These are phyloP conservation scores for Scortum barcoo DNA, from an alignment of 2,113 vertebrate genomes.

Conservation along the genomic window DNA sequence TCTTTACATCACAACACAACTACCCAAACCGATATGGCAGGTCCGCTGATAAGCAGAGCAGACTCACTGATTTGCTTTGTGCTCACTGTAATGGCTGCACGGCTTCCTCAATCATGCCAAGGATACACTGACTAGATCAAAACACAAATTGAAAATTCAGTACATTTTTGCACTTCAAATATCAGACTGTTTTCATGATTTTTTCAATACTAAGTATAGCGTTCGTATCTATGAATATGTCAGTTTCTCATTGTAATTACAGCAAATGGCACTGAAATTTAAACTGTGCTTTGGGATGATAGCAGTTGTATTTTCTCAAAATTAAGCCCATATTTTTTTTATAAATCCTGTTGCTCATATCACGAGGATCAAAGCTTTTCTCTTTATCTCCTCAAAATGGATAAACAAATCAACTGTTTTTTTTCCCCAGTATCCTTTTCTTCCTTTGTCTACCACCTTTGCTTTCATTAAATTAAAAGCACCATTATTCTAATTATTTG, in stretches of 20 bases:
- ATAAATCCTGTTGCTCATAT: conserved; percentile 26
- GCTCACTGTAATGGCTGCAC: conserved; percentile 75
- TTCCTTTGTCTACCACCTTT: not conserved
- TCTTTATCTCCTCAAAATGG: not conserved
- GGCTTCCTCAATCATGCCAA: conserved; percentile 69
- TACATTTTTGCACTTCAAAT: not conserved
- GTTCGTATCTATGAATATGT: conserved; percentile 8
- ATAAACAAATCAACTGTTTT: conserved; percentile 5
- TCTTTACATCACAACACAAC: conserved; percentile 82
- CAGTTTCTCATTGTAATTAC: not conserved
- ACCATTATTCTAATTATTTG: not conserved
- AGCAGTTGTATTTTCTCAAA: not conserved
- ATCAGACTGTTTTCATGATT: not conserved
- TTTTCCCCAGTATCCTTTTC: not conserved
- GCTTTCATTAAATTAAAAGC: not conserved
- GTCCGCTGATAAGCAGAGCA: conserved; percentile 79
- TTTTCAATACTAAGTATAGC: not conserved
- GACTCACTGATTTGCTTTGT: conserved; percentile 79
- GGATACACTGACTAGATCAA: conserved; percentile 50
- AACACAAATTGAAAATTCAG: conserved; percentile 39
- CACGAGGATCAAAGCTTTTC: conserved; percentile 11
- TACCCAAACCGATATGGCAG: conserved; percentile 82
- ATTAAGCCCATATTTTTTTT: conserved; percentile 10
- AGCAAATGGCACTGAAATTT: not conserved
- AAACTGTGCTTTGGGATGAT: not conserved